Conservation (phyloP, 2,113 vertebrate species). For the Rhombomys opimus region DNA sequence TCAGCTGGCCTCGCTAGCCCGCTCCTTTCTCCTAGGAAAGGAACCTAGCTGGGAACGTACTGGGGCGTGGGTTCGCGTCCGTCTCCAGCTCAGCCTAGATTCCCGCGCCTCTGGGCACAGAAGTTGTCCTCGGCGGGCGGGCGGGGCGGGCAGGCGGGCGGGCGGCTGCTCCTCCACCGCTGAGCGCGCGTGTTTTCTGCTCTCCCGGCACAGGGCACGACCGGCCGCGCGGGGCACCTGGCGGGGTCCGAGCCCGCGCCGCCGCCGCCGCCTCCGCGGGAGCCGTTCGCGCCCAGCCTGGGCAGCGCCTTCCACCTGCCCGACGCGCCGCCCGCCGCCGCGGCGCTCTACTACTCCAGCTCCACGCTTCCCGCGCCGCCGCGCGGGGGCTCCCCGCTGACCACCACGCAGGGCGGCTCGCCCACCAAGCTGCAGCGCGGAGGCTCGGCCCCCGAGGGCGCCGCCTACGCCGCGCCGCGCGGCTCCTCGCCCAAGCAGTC, state of each 20-base stretch:
- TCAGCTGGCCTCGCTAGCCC: neutral
- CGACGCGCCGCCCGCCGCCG: conserved; percentile 88
- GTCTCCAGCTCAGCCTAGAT: neutral
- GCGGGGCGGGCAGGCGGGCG: neutral
- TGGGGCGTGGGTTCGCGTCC: neutral
- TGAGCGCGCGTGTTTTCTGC: conserved; percentile 73
- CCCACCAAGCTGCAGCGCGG: conserved; percentile 95
- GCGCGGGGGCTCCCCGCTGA: conserved; percentile 94
- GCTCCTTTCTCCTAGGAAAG: neutral
- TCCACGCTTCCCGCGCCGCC: conserved; percentile 95
- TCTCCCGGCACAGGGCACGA: conserved; percentile 89
- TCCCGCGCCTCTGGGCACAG: neutral
- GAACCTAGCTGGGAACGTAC: neutral
- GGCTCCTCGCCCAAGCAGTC: conserved; percentile 96
- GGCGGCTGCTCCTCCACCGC: neutral
- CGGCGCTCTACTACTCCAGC: conserved; percentile 94
- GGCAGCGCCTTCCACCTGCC: conserved; percentile 95
- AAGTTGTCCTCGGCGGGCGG: neutral
- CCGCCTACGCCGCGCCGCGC: conserved; percentile 92
- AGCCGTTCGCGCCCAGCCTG: conserved; percentile 94
- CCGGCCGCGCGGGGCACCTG: conserved; percentile 91
- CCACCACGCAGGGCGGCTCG: conserved; percentile 92
- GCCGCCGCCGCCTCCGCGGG: conserved; percentile 87
- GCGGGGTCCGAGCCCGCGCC: conserved; percentile 89
- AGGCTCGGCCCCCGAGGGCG: conserved; percentile 91